Base-by-base conservation (phyloP, 2,113 vertebrate genomes). In the Caracal caracal region DNA sequence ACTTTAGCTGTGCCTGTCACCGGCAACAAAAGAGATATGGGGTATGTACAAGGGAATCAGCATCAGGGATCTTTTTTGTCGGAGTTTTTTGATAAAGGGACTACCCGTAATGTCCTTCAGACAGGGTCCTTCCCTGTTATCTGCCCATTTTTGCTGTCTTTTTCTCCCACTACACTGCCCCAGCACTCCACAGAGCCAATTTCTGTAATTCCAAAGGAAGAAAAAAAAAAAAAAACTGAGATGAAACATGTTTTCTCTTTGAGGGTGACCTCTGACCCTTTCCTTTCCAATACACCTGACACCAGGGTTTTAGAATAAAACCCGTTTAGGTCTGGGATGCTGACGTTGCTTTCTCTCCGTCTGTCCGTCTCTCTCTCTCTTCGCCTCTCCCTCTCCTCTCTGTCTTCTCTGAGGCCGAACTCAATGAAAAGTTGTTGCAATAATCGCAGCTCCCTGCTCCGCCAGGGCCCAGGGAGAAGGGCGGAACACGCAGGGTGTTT, bases 401-500 rank as follows among this genome's bases (percentile, higher is more conserved):
- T 70, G 35, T 28, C 56, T 37, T 37, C 93, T 56, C 40, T 6
- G 33, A 71, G 71, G 49, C 88, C 37, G n/a, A 97, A 96, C 96
- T 97, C 95, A 30, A 24, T 47, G 88, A 92, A 98, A 98, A 98
- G 98, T 96, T 97, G 93, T 49, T 49, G 71, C 70, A 73, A 80
- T 90, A 35, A 91, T 87, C 88, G 33, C 68, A 37, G 86, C 91
- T 93, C 79, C 40, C 91, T 2, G 88, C 86, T 87, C 83, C 16
- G 90, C 90, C 82, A 66, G 92, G 95, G 96, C 96, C 65, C 19
- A 92, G 97, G 95, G 89, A 97, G 63, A 96, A 92, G 98, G 98
- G 98, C 98, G 98, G 97, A 98, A 97, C 98, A 98, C 98, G 96
- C 98, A 98, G 98, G 95, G 95, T 94, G 98, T 98, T 94, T 98